phyloP scores from a whole-genome alignment of 2,113 vertebrate genomes.

The Nesospiza acunhae region DNA sequence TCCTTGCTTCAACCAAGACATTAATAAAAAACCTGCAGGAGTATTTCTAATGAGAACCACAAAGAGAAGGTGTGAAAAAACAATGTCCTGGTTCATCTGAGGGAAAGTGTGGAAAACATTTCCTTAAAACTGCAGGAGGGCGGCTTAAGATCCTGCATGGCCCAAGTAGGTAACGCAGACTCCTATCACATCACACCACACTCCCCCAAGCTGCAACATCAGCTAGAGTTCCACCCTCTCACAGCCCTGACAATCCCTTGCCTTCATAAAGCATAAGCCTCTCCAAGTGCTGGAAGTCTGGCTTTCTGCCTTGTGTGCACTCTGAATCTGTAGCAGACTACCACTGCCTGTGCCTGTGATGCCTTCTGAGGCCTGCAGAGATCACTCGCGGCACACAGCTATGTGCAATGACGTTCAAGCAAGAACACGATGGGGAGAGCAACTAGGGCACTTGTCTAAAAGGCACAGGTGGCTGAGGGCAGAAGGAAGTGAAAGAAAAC shows the following conservation, averaged over 20 bases:
- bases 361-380: background rate
- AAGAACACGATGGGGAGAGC: background rate
- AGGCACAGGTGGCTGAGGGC: accelerated
- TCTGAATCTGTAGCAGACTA: background rate
- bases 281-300: background rate
- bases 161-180: background rate
- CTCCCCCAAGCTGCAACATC: background rate
- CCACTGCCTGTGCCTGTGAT: background rate
- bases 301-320: background rate
- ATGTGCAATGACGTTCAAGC: accelerated
- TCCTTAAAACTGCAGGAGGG: background rate
- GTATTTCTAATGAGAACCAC: background rate
- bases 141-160: background rate
- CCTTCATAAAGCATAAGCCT: background rate
- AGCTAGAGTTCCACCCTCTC: background rate
- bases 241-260: background rate
- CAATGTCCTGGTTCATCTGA: background rate
- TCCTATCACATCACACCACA: background rate
- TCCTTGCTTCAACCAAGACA: background rate
- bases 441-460: background rate
- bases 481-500: background rate
- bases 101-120: background rate
- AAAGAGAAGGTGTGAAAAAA: background rate
- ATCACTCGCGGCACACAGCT: background rate
- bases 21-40: background rate